These are phyloP conservation scores for Platorchestia sp. DNA, from an alignment of 1,140 invertebrate species.

Conservation along the genomic window DNA sequence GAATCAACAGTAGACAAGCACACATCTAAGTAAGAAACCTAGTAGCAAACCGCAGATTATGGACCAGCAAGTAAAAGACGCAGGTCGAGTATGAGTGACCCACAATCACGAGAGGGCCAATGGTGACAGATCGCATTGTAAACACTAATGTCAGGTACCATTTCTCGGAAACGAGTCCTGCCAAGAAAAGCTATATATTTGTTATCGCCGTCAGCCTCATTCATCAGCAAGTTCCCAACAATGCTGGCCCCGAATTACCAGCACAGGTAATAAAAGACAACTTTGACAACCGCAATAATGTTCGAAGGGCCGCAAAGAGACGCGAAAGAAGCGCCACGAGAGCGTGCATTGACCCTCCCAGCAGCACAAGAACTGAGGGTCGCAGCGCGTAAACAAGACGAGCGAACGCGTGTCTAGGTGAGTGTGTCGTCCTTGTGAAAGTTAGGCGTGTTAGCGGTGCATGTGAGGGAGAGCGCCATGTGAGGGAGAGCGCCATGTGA, in stretches of 20 bases:
- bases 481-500: neutral
- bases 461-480: neutral
- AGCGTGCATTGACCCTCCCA: neutral
- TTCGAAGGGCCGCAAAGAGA: neutral
- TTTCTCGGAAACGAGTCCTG: neutral
- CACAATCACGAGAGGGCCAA: neutral
- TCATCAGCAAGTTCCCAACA: neutral
- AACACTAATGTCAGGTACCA: neutral
- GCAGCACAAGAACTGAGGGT: neutral
- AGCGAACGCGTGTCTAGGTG: neutral
- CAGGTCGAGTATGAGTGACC: neutral
- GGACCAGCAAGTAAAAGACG: neutral
- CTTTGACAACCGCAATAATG: neutral
- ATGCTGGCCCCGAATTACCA: neutral
- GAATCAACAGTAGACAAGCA: no score
- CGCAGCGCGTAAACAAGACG: neutral
- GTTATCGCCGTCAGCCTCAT: neutral
- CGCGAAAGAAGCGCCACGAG: neutral
- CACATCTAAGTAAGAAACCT: neutral
- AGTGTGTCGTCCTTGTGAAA: neutral
- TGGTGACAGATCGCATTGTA: neutral
- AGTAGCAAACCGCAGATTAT: neutral
- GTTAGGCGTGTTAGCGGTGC: neutral
- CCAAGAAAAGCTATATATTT: neutral
- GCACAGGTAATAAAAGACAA: neutral